Evolutionary conservation across 2,888 invertebrate species (phyloP), one percentile per base, ranked within the genome.

Genomic region (Drosophila nr. medialis): DNA sequence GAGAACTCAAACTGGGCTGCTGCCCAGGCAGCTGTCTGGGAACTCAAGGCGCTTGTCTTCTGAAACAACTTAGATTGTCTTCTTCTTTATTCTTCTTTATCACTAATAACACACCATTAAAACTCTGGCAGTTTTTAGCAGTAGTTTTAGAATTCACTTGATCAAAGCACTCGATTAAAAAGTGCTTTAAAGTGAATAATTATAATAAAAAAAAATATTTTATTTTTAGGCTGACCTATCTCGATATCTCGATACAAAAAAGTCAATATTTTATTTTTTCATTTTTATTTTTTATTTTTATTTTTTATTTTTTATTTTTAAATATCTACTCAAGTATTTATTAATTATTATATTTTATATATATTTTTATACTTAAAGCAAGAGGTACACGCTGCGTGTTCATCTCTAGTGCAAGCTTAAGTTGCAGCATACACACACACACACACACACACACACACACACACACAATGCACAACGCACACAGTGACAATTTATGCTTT

Each of bases 401-500:
- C 62, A 69, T 50, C 75, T 60, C 60, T 70, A 63, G 36, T 32
- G 40, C 32, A n/a, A 80, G 80, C 86, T 76, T 73, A 30, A 69
- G 48, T 56, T 42, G 54, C 38, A 29, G 8, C 8, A n/a, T 24
- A 55, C 11, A 59, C 40, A 67, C 67, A 55, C 29, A 30, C 30
- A n/a, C 34, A 55, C 11, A 59, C 40, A 67, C 67, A 55, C 29
- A 30, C 30, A 68, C 21, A 48, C 18, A 49, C 38, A 24, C 13
- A 48, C 18, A 8, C 27, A 32, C 11, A 55, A n/a, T n/a, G 13
- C 10, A 18, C 32, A 45, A 56, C 29, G n/a, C 50, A 56, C 15
- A 59, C 55, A 61, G n/a, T 50, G n/a, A 27, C 62, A 76, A 45
- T 8, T 76, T 80, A 68, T 80, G 78, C 68, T 80, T 75, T 81